Evolutionary conservation across 2,113 vertebrate genomes (phyloP), one percentile per base, ranked within the genome.

Genomic region (Malurus elegans): DNA sequence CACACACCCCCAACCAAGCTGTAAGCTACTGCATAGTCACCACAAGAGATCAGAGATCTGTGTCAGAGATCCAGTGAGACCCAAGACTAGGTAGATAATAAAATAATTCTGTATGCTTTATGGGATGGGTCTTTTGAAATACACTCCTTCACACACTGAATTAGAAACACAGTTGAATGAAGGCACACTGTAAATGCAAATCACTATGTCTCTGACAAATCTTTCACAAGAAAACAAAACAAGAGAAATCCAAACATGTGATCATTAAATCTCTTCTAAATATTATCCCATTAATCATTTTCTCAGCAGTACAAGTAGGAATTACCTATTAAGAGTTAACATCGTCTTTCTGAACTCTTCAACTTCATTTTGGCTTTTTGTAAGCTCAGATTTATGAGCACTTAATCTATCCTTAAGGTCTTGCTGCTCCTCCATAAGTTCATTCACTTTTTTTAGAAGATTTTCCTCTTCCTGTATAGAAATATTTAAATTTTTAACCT

Each of bases 251-350:
- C 12, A 81, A 86, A 31, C 9, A 34, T 14, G 24, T 42, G 18
- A 64, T 61, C 34, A 67, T 8, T 16, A 58, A 25, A 50, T 32
- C 26, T 42, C 32, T 32, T 64, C 34, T 42, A 57, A 51, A 28
- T 65, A 61, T 67, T 69, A 84, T 4, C 44, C 51, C 36, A 8
- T 25, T 40, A 36, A 58, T 54, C 1, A 51, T 56, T 80, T 51
- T 36, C 26, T 24, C 29, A 61, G n/a, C 6, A 86, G 31, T 8
- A 66, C 7, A 90, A 69, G 38, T 40, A 61, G 42, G 32, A 70
- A 53, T 97, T 98, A 99, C 99, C 97, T 99, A 74, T 98, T 98
- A 70, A 97, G 83, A 66, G 95, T 97, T 80, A 98, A 83, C 25
- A 99, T 71, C 2, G 10, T 95, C 88, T 95, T 98, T 72, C 97